Conservation (phyloP, 2,888 invertebrate species). For the Ormyrus labotus region DNA sequence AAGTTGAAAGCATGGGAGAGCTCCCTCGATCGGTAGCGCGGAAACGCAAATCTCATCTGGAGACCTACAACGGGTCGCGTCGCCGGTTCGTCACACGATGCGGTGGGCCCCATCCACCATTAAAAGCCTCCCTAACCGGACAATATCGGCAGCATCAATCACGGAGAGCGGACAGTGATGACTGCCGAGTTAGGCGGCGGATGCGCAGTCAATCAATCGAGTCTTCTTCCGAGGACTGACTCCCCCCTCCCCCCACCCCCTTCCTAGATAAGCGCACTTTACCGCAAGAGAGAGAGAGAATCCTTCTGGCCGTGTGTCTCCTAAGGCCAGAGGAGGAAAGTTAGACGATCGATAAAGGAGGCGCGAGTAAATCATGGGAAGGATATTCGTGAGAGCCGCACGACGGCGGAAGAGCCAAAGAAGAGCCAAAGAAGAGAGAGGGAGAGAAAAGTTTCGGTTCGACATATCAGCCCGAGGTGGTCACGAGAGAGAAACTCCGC, state of each 20-base stretch:
- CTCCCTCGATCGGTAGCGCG: background rate
- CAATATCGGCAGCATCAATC: constrained; percentile 56
- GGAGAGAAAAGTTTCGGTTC: constrained; percentile 72
- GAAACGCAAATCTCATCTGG: too few relatives aligned
- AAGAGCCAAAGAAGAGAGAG: constrained; percentile 61
- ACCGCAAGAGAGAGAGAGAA: too few relatives aligned
- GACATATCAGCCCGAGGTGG: constrained; percentile 76
- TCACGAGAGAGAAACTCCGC: constrained; percentile 71
- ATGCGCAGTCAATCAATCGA: constrained; percentile 55
- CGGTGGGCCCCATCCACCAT: constrained; percentile 42
- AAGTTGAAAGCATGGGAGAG: constrained; percentile 10
- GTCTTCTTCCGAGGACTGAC: background rate
- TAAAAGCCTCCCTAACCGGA: constrained; percentile 51
- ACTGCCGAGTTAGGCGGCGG: constrained; percentile 41
- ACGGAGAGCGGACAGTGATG: constrained; percentile 50
- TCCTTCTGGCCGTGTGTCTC: constrained; percentile 37
- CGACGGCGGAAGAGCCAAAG: constrained; percentile 57
- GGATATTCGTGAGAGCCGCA: constrained; percentile 71
- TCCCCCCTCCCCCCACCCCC: background rate
- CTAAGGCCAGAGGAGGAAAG: constrained; percentile 41
- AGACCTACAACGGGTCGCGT: background rate
- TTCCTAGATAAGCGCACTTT: background rate
- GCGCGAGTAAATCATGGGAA: constrained; percentile 73
- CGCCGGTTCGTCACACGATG: background rate
- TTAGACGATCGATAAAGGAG: constrained; percentile 59